Evolutionary conservation across 1,140 invertebrate genomes (phyloP).

Genomic region (Cherax destructor): DNA sequence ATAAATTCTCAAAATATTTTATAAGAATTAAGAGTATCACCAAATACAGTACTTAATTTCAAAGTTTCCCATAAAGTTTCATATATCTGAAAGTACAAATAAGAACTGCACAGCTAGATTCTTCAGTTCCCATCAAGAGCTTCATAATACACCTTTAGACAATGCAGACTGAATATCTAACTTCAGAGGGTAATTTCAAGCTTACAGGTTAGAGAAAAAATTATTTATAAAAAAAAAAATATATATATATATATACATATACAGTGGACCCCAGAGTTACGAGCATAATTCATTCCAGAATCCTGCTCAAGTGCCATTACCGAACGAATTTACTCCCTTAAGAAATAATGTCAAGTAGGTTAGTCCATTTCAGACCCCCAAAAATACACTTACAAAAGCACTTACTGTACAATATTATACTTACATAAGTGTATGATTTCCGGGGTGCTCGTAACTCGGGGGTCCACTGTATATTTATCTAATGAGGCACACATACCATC

Average conservation of each 20-base stretch:
- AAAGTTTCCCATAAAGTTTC: not conserved
- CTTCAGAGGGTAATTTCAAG: not conserved
- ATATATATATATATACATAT: no score
- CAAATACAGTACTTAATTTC: not conserved
- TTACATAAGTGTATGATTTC: no score
- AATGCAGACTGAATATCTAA: not conserved
- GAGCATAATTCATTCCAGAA: no score
- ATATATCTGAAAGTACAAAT: not conserved
- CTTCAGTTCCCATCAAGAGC: not conserved
- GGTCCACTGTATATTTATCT: not conserved
- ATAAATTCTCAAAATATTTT: not conserved
- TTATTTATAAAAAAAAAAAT: not conserved
- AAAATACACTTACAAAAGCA: no score
- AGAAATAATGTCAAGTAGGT: no score
- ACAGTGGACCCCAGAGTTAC: no score
- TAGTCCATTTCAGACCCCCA: no score
- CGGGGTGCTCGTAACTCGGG: no score
- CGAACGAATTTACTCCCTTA: no score
- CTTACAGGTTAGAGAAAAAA: not conserved
- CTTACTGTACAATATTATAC: no score
- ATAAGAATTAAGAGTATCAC: not conserved
- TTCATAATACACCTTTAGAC: not conserved
- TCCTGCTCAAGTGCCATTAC: no score
- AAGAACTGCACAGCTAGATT: not conserved
- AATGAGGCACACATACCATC: conserved; percentile 21